Base-by-base conservation (phyloP, 1,140 invertebrate species). In the Halesus radiatus region DNA sequence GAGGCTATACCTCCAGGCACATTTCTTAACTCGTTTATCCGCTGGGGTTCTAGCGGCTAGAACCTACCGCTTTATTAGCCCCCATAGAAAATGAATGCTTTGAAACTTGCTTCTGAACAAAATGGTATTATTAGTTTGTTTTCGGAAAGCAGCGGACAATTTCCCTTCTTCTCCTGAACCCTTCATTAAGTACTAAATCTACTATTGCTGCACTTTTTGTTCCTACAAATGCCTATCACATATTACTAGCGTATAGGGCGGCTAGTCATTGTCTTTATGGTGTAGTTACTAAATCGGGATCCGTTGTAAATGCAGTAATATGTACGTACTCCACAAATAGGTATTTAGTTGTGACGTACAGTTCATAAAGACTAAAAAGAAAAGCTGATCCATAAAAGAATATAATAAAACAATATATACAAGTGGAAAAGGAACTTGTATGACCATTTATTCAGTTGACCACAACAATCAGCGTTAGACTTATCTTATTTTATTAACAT, bases 181-280 rank as follows among this genome's bases (percentile, higher is more conserved):
- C 26, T 29, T 29, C 26, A n/a, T n/a, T n/a, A n/a, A 29, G 26
- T 29, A 56, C 16, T 64, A 32, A n/a, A n/a, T 29, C 7, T 64
- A 64, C 60, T 8, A 18, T 20, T 16, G 8, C 22, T 16, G 22
- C 23, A 23, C 66, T 15, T 5, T 70, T 70, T 5, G 26, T 70
- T 23, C 37, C 66, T 16, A 50, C 37, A 70, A 45, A 70, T 70
- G 29, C n/a, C 4, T 32, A 50, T 22, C 37, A 70, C 66, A 45
- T 70, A 22, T 29, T 29, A 62, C 3, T 56, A 56, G 53, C n/a
- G 13, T 3, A 10, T 45, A 50, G 16, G 16, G 66, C 29, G 37
- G 37, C 7, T n/a, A 22, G n/a, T 45, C 37, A 45, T 70, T 70
- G 66, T 45, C 66, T 70, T n/a, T 70, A 37, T 50, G 37, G 66